phyloP scores from a whole-genome alignment of 2,888 invertebrate species.

The Leptura quadrifasciata region DNA sequence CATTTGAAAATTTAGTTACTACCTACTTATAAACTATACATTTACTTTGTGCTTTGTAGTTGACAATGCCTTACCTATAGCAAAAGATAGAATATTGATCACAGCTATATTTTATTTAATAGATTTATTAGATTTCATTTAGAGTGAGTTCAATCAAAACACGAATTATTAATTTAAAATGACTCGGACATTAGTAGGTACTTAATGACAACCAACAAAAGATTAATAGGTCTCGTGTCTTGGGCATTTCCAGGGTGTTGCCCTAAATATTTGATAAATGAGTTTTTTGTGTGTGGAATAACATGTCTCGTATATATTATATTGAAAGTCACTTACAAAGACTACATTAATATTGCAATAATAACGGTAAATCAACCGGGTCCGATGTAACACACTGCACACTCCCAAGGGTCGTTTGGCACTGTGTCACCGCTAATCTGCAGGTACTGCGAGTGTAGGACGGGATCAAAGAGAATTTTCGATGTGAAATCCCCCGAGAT shows the following conservation, averaged over 20 bases:
- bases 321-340: slow-evolving; percentile 29
- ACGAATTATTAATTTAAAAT: slow-evolving; percentile 48
- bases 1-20: background rate
- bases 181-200: slow-evolving; percentile 47
- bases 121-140: slow-evolving; percentile 43
- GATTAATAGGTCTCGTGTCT: slow-evolving; percentile 47
- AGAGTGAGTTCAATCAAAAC: slow-evolving; percentile 42
- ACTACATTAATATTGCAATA: slow-evolving; percentile 38
- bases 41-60: background rate
- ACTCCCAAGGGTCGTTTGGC: slow-evolving; percentile 53
- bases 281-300: slow-evolving; percentile 21
- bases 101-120: slow-evolving; percentile 37
- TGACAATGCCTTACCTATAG: background rate
- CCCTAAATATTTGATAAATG: slow-evolving; percentile 49
- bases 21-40: background rate
- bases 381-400: slow-evolving; percentile 10
- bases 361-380: slow-evolving; percentile 27
- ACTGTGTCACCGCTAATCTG: slow-evolving; percentile 64
- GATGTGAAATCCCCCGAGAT: slow-evolving; percentile 57
- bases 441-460: slow-evolving; percentile 59
- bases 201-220: slow-evolving; percentile 46
- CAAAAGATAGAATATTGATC: slow-evolving; percentile 12
- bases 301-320: background rate
- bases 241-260: slow-evolving; percentile 41
- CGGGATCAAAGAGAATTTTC: slow-evolving; percentile 63